A percentile compares a stretch with the other conserved stretches of the same genome.
Conservation (phyloP, 1,140 invertebrate genomes). For the Mizuhopecten yessoensis region DNA sequence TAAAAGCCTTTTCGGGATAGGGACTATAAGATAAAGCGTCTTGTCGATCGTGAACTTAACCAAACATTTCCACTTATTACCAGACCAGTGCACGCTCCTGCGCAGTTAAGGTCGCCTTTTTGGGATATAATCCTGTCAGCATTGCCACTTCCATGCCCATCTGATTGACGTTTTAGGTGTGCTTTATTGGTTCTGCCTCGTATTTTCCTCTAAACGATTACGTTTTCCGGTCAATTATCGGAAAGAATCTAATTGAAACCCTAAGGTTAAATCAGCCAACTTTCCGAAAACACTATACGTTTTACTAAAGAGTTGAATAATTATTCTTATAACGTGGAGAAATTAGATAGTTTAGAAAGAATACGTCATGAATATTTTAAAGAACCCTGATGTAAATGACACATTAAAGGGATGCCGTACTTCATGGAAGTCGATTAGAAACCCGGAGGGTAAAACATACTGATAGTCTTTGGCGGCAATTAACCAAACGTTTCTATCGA, state of each 20-base stretch:
- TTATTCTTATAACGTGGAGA: constrained; percentile 35
- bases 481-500: not conserved
- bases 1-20: not conserved
- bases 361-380: constrained; percentile 30
- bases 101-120: not conserved
- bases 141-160: not conserved
- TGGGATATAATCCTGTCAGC: constrained; percentile 2
- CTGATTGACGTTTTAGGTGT: constrained; percentile 23
- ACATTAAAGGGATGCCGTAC: not conserved
- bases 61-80: constrained; percentile 1
- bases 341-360: constrained; percentile 36
- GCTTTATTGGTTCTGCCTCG: not conserved
- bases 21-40: not conserved
- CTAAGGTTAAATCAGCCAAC: constrained; percentile 7
- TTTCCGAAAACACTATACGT: constrained; percentile 27
- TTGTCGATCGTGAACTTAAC: not conserved
- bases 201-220: constrained; percentile 35
- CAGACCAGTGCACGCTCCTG: constrained; percentile 12
- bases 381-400: constrained; percentile 9
- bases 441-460: not conserved
- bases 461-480: not conserved
- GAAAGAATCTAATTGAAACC: constrained; percentile 13
- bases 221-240: constrained; percentile 37
- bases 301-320: constrained; percentile 40
- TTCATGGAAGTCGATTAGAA: not conserved